Evolutionary conservation across 1,140 invertebrate species (phyloP).

Genomic region (Pogonomyrmex barbatus): DNA sequence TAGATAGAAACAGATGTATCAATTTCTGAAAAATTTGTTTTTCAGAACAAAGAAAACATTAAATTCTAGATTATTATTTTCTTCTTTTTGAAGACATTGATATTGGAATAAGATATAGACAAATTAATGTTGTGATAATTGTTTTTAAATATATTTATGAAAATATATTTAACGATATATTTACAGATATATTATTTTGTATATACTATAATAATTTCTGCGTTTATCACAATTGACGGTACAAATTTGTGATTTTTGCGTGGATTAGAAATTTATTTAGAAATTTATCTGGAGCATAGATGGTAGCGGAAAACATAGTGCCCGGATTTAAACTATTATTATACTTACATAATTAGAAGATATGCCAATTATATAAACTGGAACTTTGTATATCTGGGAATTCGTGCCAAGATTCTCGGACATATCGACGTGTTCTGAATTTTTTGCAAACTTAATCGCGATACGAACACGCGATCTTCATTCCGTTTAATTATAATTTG

Average conservation of each 20-base stretch:
- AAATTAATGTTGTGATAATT: background rate
- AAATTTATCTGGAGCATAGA: background rate
- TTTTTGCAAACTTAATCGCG: constrained; percentile 7
- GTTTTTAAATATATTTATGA: background rate
- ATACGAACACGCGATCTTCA: background rate
- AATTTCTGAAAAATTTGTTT: background rate
- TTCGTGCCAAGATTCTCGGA: constrained; percentile 38
- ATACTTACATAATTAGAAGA: constrained; percentile 43
- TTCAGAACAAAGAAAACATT: background rate
- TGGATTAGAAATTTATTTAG: background rate
- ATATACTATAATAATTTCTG: background rate
- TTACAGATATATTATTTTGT: too few species aligned
- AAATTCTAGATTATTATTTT: background rate
- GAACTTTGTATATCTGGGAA: constrained; percentile 10
- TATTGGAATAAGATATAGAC: background rate
- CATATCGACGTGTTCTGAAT: constrained; percentile 20
- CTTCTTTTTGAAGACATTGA: background rate
- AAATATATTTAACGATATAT: background rate
- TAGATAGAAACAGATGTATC: background rate
- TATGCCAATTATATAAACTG: constrained; percentile 39
- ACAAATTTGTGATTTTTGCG: background rate
- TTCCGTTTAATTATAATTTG: background rate
- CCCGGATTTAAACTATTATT: constrained; percentile 10
- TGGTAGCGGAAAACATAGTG: background rate
- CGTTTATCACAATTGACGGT: background rate